phyloP scores from a whole-genome alignment of 2,797 vertebrate species.

The Etheostoma nigrum region DNA sequence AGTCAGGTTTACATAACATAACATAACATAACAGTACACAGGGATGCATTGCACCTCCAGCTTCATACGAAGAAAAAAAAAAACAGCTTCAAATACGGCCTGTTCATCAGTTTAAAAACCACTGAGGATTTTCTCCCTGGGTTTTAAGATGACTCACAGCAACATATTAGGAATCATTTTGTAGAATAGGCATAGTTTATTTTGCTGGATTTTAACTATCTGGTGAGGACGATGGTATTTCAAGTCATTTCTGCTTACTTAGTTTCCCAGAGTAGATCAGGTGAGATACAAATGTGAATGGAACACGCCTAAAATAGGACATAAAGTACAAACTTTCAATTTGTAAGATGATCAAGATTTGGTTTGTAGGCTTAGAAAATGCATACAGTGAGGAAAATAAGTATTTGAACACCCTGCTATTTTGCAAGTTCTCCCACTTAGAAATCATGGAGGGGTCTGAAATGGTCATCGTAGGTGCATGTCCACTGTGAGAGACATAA shows the following conservation, averaged over 20 bases:
- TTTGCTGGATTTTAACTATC: slow-evolving; percentile 16
- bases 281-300: neutral
- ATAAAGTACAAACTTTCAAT: neutral
- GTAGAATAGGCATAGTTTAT: slow-evolving; percentile 1
- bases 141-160: slow-evolving; percentile 16
- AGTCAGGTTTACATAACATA: slow-evolving; percentile 66
- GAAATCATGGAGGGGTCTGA: too few relatives aligned
- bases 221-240: neutral
- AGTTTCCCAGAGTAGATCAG: slow-evolving; percentile 4
- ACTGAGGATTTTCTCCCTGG: neutral
- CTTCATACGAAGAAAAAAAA: slow-evolving; percentile 14
- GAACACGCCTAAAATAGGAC: neutral
- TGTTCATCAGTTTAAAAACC: slow-evolving; percentile 10
- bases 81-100: slow-evolving; percentile 16
- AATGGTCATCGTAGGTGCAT: too few relatives aligned
- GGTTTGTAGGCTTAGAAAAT: slow-evolving; percentile 14
- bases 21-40: slow-evolving; percentile 21
- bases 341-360: neutral
- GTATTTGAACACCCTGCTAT: too few relatives aligned
- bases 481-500: too few relatives aligned
- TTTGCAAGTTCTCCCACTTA: too few relatives aligned
- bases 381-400: neutral
- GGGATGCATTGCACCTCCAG: slow-evolving; percentile 47
- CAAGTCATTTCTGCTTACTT: neutral
- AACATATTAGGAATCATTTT: slow-evolving; percentile 1